Percentiles rank a stretch among this genome's conserved stretches.
Evolutionary conservation across 2,797 vertebrate species (phyloP).

Genomic region (Vespertilio murinus): DNA sequence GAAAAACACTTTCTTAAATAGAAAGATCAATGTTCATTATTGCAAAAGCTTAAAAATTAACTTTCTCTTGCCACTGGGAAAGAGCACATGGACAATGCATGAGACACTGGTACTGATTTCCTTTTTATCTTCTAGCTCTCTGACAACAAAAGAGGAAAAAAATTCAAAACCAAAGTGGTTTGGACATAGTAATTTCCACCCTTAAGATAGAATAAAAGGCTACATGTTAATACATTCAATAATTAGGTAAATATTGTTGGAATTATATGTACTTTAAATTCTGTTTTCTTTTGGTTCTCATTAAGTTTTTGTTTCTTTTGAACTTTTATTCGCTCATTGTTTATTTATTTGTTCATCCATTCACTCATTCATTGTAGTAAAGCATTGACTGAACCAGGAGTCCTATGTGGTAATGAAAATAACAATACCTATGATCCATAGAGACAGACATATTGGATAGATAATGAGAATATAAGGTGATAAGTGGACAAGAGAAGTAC

Average conservation of each 20-base stretch:
- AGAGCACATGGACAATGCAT: not conserved
- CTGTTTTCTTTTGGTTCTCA: not conserved
- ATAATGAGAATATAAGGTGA: not conserved
- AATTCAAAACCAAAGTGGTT: not conserved
- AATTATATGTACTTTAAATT: not conserved
- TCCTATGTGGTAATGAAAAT: not conserved
- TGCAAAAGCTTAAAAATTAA: constrained; percentile 13
- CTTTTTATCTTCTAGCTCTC: not conserved
- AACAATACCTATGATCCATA: not conserved
- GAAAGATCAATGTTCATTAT: constrained; percentile 44
- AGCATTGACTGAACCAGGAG: not conserved
- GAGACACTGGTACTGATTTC: not conserved
- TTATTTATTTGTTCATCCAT: not conserved
- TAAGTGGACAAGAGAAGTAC: not conserved
- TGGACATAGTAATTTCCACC: not conserved
- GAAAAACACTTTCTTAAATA: constrained; percentile 33
- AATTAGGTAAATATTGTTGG: not conserved
- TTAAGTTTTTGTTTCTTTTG: not conserved
- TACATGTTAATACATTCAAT: not conserved
- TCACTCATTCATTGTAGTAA: not conserved
- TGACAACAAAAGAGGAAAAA: not conserved
- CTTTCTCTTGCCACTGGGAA: not conserved
- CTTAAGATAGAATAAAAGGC: not conserved
- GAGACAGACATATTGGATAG: not conserved
- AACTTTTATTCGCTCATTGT: not conserved